phyloP scores from a whole-genome alignment of 2,797 vertebrate species.

The Corythornis leucogaster region DNA sequence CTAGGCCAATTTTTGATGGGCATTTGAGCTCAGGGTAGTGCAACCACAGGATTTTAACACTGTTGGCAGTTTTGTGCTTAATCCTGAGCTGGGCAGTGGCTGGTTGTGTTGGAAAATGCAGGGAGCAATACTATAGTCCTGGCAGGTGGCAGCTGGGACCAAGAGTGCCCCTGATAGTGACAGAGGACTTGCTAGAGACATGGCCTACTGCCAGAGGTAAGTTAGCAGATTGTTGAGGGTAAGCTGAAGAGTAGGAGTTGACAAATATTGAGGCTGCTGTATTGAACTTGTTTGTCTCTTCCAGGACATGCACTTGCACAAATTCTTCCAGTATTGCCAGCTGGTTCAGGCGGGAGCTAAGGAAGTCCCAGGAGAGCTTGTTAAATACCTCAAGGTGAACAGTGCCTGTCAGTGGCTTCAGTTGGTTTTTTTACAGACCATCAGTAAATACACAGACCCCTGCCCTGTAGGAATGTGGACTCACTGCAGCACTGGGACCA shows the following conservation, averaged over 20 bases:
- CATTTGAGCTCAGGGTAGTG: background rate
- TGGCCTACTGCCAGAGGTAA: background rate
- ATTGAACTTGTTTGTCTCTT: constrained; percentile 38
- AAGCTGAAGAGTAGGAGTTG: background rate
- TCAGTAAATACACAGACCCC: background rate
- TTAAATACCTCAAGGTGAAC: constrained; percentile 94
- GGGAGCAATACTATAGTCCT: background rate
- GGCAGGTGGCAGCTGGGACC: background rate
- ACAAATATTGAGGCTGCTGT: background rate
- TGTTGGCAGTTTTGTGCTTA: background rate
- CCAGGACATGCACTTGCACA: constrained; percentile 94
- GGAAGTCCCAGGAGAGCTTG: constrained; percentile 88
- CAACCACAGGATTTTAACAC: background rate
- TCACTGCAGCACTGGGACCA: rapidly evolving
- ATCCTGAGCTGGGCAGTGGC: background rate
- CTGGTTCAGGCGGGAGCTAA: constrained; percentile 86
- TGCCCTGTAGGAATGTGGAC: background rate
- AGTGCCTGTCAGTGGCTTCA: background rate
- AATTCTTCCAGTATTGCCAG: constrained; percentile 96
- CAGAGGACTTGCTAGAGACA: background rate
- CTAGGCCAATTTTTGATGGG: background rate
- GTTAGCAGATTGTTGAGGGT: background rate
- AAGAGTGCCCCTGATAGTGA: background rate
- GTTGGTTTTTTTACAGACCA: background rate
- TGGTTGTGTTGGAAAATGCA: background rate